Base-by-base conservation (phyloP, 1,140 invertebrate species). In the Psix sp. region DNA sequence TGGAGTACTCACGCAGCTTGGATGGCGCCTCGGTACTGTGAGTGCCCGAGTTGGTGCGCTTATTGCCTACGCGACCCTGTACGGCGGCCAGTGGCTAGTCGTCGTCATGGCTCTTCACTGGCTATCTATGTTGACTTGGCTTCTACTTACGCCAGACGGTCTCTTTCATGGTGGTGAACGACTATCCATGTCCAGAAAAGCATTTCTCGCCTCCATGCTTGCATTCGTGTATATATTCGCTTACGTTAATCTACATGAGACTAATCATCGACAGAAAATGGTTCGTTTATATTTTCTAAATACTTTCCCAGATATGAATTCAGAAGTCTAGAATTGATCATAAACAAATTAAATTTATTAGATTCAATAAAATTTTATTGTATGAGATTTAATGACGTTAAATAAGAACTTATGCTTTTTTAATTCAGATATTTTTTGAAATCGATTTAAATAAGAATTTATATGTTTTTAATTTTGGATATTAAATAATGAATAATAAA, bases 141-240 rank as follows among this genome's bases (percentile, higher is more conserved):
- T 98, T 1, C 52, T 87, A 35, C 91, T 96, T 20, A 95, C 94
- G 0, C 94, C 95, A 0, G 91, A 93, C 79, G 94, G 93, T 78
- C 90, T 94, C 4, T 95, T 96, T 80, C 92, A 95, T 80, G 93
- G 80, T 5, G 82, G 93, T 2, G 93, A 95, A 80, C 89, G 92
- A 26, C 91, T 94, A 43, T 89, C 91, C 3, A 84, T 90, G 1
- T 82, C 88, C 18, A 90, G 91, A 56, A 94, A 92, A 83, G 87
- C 91, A 4, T 90, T 88, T 63, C 89, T 94, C 5, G 92, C 92
- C 10, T 90, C 92, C 0, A 84, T 96, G 3, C 91, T 96, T 26
- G 94, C 95, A 0, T 94, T 94, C 78, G 91, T 96, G 14, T 96
- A 97, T 84, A 91, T 96, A 13, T 94, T 97, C 80, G 94, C 94